Percentiles rank a stretch among this genome's conserved stretches.
Evolutionary conservation across 2,113 vertebrate genomes (phyloP).

Genomic region (Ptilonorhynchus violaceus): DNA sequence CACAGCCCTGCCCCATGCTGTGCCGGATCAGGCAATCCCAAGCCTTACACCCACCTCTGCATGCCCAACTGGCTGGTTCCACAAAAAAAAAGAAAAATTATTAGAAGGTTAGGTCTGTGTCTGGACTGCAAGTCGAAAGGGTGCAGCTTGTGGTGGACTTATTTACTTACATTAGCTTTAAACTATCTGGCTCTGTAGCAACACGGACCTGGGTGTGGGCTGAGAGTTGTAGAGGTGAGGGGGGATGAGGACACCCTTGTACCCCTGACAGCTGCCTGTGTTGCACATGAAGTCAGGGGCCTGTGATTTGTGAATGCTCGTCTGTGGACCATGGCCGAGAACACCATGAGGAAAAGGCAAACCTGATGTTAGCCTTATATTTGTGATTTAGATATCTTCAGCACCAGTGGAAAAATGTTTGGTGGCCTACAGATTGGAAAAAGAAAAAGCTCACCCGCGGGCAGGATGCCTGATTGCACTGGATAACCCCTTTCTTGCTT

Average conservation of each 20-base stretch:
- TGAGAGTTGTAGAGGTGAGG: background rate
- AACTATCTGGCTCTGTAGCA: background rate
- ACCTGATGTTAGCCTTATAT: background rate
- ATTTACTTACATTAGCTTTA: background rate
- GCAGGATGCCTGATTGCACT: background rate
- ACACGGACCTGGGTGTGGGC: accelerated
- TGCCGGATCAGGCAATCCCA: background rate
- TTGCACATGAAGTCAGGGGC: accelerated
- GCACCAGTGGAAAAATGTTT: background rate
- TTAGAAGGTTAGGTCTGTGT: background rate
- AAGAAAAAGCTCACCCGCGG: background rate
- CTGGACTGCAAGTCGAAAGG: background rate
- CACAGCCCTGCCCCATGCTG: background rate
- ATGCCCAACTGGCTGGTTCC: background rate
- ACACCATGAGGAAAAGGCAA: background rate
- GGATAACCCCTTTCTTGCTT: background rate
- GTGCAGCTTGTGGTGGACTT: background rate
- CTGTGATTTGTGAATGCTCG: background rate
- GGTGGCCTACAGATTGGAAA: background rate
- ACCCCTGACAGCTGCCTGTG: accelerated
- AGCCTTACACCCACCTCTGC: accelerated
- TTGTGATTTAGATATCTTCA: background rate
- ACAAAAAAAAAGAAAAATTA: background rate
- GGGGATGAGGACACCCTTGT: background rate
- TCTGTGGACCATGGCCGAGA: background rate